Evolutionary conservation across 2,113 vertebrate genomes (phyloP).

Genomic region (Pomatostomus ruficeps): DNA sequence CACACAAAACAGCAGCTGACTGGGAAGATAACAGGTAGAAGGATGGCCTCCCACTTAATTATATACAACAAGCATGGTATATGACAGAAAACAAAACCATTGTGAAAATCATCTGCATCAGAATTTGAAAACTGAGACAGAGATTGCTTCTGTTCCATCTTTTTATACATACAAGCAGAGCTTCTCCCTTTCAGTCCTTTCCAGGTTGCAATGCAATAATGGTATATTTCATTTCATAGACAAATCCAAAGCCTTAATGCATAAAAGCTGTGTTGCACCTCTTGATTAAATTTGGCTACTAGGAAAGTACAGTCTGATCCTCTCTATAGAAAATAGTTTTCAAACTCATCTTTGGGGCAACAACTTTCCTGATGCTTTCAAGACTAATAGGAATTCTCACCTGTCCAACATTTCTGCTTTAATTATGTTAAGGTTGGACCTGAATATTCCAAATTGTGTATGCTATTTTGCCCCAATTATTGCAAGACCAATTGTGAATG

Average conservation of each 20-base stretch:
- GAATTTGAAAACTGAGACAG: background rate
- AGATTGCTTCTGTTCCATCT: background rate
- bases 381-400: background rate
- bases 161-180: background rate
- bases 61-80: rapidly evolving
- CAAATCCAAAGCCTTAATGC: background rate
- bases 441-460: background rate
- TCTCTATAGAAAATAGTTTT: background rate
- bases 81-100: background rate
- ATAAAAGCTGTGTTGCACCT: background rate
- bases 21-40: background rate
- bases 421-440: background rate
- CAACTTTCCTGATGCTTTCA: background rate
- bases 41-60: background rate
- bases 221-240: background rate
- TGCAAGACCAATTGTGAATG: background rate
- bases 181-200: background rate
- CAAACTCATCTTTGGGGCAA: background rate
- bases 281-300: background rate
- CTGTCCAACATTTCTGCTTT: background rate
- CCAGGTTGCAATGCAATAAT: background rate
- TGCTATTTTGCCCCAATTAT: background rate
- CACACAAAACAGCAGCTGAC: background rate
- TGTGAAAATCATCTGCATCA: background rate
- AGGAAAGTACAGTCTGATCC: background rate